A percentile compares a stretch with the other conserved stretches of the same genome.
phyloP scores from a whole-genome alignment of 2,797 vertebrate genomes.

The Coreius guichenoti region DNA sequence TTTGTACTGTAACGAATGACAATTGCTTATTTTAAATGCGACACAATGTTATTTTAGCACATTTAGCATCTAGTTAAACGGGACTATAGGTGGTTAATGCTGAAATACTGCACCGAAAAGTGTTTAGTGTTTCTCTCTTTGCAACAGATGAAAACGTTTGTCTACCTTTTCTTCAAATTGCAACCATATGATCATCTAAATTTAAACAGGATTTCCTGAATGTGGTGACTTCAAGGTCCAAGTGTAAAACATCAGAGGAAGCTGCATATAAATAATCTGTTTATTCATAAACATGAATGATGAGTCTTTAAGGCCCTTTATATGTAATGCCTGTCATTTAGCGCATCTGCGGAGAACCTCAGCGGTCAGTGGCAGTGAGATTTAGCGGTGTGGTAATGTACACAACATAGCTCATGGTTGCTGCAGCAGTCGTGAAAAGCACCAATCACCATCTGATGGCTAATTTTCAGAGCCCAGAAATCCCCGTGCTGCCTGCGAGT shows the following conservation, averaged over 20 bases:
- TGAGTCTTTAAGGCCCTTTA: conserved; percentile 64
- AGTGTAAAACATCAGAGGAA: conserved; percentile 56
- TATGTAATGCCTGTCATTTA: conserved; percentile 66
- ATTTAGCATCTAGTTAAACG: background rate
- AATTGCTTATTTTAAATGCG: no score
- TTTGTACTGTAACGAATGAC: background rate
- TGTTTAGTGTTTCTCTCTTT: background rate
- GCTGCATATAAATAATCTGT: conserved; percentile 60
- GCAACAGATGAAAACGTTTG: background rate
- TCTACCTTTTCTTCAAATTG: conserved; percentile 33
- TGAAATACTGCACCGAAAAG: background rate
- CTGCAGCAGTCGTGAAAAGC: conserved; percentile 61
- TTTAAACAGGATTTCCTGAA: conserved; percentile 49
- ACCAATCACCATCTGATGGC: conserved; percentile 64
- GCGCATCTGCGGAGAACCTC: conserved; percentile 66
- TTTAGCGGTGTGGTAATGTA: conserved; percentile 64
- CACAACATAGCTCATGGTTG: conserved; percentile 68
- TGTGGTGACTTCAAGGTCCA: conserved; percentile 28
- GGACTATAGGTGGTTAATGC: background rate
- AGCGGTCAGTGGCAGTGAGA: conserved; percentile 57
- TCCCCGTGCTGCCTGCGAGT: conserved; percentile 46
- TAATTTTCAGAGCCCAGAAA: conserved; percentile 56
- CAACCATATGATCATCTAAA: conserved; percentile 51
- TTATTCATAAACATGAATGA: conserved; percentile 70
- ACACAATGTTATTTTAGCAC: background rate